These are phyloP conservation scores for Lindbergichthys nudifrons DNA, from an alignment of 2,797 vertebrate genomes.

Conservation along the genomic window DNA sequence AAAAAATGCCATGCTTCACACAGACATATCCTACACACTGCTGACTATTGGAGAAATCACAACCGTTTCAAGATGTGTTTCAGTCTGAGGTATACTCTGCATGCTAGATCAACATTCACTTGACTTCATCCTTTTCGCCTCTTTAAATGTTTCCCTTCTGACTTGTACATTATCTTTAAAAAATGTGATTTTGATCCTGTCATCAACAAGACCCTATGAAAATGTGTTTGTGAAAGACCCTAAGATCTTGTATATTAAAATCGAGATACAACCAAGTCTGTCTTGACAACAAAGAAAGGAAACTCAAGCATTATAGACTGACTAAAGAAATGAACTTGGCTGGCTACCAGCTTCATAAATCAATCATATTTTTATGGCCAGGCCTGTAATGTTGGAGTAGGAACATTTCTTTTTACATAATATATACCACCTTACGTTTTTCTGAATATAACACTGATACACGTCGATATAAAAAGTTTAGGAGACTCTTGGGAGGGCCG, in stretches of 20 bases:
- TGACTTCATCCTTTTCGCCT: constrained; percentile 37
- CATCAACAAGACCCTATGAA: neutral
- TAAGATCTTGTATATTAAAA: neutral
- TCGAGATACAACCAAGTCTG: neutral
- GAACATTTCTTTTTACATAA: constrained; percentile 46
- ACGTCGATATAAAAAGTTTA: constrained; percentile 26
- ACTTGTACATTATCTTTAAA: constrained; percentile 7
- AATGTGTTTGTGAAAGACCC: constrained; percentile 6
- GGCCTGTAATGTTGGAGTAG: constrained; percentile 27
- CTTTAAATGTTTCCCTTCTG: constrained; percentile 16
- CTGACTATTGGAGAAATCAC: constrained; percentile 53
- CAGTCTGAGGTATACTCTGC: constrained; percentile 27
- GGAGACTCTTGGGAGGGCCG: constrained; percentile 22
- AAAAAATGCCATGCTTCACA: constrained; percentile 22
- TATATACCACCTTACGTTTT: constrained; percentile 37
- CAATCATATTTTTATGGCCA: constrained; percentile 53
- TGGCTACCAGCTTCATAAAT: constrained; percentile 59
- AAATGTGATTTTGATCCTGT: constrained; percentile 4
- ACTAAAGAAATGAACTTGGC: constrained; percentile 30
- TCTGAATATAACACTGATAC: constrained; percentile 21
- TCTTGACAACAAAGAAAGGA: constrained; percentile 8
- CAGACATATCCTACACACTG: constrained; percentile 45
- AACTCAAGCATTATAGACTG: constrained; percentile 22
- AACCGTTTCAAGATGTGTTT: constrained; percentile 62
- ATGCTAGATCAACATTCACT: constrained; percentile 31